These are phyloP conservation scores for Mustela lutreola DNA, from an alignment of 2,113 vertebrate genomes.

Conservation along the genomic window DNA sequence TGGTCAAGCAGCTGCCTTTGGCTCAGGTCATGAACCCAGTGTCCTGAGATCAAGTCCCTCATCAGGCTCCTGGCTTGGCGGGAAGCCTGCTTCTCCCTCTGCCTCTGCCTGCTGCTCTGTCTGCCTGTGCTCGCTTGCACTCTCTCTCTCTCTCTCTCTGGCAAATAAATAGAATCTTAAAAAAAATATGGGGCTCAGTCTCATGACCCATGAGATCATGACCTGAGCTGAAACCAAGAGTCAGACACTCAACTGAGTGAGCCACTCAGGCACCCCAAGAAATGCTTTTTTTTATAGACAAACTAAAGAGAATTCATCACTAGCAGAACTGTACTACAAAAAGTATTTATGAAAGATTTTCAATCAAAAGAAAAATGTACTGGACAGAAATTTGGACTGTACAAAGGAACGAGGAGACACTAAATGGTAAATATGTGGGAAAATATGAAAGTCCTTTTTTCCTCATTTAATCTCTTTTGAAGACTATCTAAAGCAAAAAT, in stretches of 20 bases:
- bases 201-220: not conserved
- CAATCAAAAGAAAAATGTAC: not conserved
- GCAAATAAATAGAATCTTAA: too few relatives aligned
- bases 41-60: too few relatives aligned
- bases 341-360: conserved; percentile 2
- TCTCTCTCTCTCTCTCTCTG: too few relatives aligned
- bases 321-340: not conserved
- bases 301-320: not conserved
- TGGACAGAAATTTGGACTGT: not conserved
- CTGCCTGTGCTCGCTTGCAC: too few relatives aligned
- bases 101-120: too few relatives aligned
- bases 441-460: not conserved
- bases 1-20: too few relatives aligned
- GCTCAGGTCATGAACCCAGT: too few relatives aligned
- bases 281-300: not conserved
- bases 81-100: too few relatives aligned
- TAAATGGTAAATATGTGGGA: not conserved
- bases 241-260: not conserved
- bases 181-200: not conserved
- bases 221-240: not conserved
- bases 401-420: not conserved
- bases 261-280: not conserved
- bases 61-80: too few relatives aligned
- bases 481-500: not conserved
- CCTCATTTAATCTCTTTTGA: conserved; percentile 15